These are phyloP conservation scores for Synanthedon myopaeformis DNA, from an alignment of 2,888 invertebrate species.

Conservation along the genomic window DNA sequence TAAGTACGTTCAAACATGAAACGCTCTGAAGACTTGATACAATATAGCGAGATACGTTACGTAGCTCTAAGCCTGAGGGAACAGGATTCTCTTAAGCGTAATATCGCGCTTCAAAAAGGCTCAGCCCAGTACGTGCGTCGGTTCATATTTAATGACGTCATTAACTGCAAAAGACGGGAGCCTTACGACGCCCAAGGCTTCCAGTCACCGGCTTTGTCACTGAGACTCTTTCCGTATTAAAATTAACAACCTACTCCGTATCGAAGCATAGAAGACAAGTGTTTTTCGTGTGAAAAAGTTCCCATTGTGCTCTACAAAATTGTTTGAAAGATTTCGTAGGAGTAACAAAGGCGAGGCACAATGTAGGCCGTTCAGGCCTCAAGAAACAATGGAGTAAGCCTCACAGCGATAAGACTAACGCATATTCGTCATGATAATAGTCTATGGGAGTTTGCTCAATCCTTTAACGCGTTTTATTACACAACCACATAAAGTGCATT, in stretches of 20 bases:
- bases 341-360: slow-evolving; percentile 13
- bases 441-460: slow-evolving; percentile 15
- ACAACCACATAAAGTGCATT: slow-evolving; percentile 56
- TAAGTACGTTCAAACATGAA: not conserved
- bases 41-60: slow-evolving; percentile 5
- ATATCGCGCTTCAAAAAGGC: slow-evolving; percentile 8
- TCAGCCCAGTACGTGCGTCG: slow-evolving; percentile 6
- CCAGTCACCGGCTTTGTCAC: slow-evolving; percentile 25
- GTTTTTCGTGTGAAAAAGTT: not conserved
- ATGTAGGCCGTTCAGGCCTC: slow-evolving; percentile 17
- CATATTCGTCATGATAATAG: slow-evolving; percentile 5
- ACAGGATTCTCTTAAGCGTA: slow-evolving; percentile 7
- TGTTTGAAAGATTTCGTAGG: slow-evolving; percentile 8
- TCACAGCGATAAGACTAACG: slow-evolving; percentile 16
- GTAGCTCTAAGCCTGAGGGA: slow-evolving; percentile 8
- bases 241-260: slow-evolving; percentile 5
- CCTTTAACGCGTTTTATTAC: slow-evolving; percentile 31
- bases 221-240: slow-evolving; percentile 6
- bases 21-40: not conserved
- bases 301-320: slow-evolving; percentile 6
- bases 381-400: slow-evolving; percentile 28
- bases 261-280: slow-evolving; percentile 4
- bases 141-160: slow-evolving; percentile 67
- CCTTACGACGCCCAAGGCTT: slow-evolving; percentile 30
- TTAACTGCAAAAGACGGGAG: slow-evolving; percentile 52